Evolutionary conservation across 2,797 vertebrate genomes (phyloP).

Genomic region (Leuciscus waleckii): DNA sequence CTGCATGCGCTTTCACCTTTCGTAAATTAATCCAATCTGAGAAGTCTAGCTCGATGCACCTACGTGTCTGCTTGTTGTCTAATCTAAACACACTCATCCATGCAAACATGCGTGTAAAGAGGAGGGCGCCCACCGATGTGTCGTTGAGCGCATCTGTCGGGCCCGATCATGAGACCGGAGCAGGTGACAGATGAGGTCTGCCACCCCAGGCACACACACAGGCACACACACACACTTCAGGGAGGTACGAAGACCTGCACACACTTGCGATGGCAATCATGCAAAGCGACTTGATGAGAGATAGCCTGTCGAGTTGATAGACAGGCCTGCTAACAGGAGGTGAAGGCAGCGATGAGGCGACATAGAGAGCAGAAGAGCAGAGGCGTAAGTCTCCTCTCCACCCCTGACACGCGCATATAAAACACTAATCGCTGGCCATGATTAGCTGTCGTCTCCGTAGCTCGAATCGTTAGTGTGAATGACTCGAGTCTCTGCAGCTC

Average conservation of each 20-base stretch:
- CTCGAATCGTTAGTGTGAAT: conserved; percentile 38
- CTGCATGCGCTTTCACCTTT: conserved; percentile 20
- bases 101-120: conserved; percentile 27
- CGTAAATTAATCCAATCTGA: conserved; percentile 11
- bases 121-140: conserved; percentile 53
- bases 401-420: conserved; percentile 38
- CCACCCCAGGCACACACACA: conserved; percentile 51
- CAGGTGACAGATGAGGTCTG: conserved; percentile 76
- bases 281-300: conserved; percentile 77
- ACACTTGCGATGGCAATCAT: conserved; percentile 76
- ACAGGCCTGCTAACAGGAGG: conserved; percentile 74
- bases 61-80: conserved; percentile 41
- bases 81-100: conserved; percentile 34
- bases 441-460: conserved; percentile 43
- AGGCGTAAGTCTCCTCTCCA: conserved; percentile 58
- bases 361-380: conserved; percentile 65
- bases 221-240: conserved; percentile 56
- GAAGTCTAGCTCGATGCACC: conserved; percentile 20
- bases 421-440: conserved; percentile 43
- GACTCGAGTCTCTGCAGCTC: neutral
- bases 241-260: conserved; percentile 73
- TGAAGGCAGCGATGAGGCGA: conserved; percentile 68
- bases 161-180: conserved; percentile 66
- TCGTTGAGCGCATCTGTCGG: conserved; percentile 74
- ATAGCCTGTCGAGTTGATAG: conserved; percentile 75